Percentiles rank a stretch among this genome's conserved stretches.
Conservation (phyloP, 2,888 invertebrate species). For the Mimumesa dahlbomi region DNA sequence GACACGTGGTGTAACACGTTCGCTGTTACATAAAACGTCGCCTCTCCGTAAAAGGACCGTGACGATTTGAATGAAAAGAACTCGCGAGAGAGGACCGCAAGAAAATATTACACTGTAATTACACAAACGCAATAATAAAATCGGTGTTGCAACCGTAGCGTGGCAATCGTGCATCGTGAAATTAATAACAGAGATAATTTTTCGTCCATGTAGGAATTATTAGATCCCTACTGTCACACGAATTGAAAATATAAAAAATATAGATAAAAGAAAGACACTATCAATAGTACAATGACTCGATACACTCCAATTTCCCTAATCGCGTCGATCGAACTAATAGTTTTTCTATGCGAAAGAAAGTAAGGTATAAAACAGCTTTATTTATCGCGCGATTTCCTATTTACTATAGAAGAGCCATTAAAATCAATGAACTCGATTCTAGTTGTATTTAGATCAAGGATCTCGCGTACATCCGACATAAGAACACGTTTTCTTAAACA, state of each 20-base stretch:
- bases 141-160: conserved; percentile 11
- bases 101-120: conserved; percentile 12
- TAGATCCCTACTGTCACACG: no score
- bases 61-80: conserved; percentile 61
- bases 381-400: neutral
- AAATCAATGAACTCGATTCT: conserved; percentile 8
- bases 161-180: neutral
- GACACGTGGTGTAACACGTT: conserved; percentile 49
- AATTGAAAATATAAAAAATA: no score
- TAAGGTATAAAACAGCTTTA: no score
- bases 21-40: conserved; percentile 55
- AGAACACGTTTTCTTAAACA: neutral
- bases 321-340: no score
- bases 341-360: no score
- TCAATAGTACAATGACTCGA: no score
- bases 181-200: no score
- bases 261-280: no score
- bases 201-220: no score
- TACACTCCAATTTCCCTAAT: no score
- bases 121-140: conserved; percentile 23
- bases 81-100: conserved; percentile 5
- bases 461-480: neutral
- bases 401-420: neutral
- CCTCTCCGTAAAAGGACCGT: conserved; percentile 65
- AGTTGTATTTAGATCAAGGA: conserved; percentile 14